Evolutionary conservation across 2,113 vertebrate species (phyloP).

Genomic region (Rhinoderma darwinii): DNA sequence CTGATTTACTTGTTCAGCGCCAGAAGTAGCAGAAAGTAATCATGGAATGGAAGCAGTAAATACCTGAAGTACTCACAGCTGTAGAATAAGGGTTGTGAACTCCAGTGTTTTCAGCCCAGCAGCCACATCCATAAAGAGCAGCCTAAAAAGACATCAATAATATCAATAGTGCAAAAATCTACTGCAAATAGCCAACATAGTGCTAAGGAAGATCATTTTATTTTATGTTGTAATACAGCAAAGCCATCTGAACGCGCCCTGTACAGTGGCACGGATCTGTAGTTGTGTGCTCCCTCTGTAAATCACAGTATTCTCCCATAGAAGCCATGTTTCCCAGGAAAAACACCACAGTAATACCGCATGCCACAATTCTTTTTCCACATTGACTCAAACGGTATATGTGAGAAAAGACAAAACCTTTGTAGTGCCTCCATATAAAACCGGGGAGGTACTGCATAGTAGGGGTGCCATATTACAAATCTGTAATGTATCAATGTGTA

Average conservation of each 20-base stretch:
- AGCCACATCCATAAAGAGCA: conserved; percentile 98
- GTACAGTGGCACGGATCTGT: too few species aligned
- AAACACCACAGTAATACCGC: too few species aligned
- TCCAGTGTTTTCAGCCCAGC: conserved; percentile 97
- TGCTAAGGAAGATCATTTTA: neutral
- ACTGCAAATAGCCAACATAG: neutral
- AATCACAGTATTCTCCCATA: too few species aligned
- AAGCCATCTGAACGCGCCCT: neutral
- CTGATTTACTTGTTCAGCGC: conserved; percentile 23
- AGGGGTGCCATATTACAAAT: too few species aligned
- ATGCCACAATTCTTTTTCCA: neutral
- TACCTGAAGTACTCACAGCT: conserved; percentile 99
- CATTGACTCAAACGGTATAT: too few species aligned
- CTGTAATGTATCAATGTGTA: too few species aligned
- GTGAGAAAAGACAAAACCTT: too few species aligned
- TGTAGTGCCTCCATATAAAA: too few species aligned
- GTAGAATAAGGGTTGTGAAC: conserved; percentile 91
- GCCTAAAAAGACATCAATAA: conserved; percentile 76
- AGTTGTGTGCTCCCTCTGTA: too few species aligned
- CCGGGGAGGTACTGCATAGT: too few species aligned
- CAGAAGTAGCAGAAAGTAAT: conserved; percentile 60
- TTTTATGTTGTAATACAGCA: neutral
- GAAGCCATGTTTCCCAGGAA: too few species aligned
- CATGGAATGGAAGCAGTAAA: conserved; percentile 78
- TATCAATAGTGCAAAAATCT: neutral